A percentile compares a stretch with the other conserved stretches of the same genome.
Conservation (phyloP, 2,888 invertebrate species). For the Branchellion lobata region DNA sequence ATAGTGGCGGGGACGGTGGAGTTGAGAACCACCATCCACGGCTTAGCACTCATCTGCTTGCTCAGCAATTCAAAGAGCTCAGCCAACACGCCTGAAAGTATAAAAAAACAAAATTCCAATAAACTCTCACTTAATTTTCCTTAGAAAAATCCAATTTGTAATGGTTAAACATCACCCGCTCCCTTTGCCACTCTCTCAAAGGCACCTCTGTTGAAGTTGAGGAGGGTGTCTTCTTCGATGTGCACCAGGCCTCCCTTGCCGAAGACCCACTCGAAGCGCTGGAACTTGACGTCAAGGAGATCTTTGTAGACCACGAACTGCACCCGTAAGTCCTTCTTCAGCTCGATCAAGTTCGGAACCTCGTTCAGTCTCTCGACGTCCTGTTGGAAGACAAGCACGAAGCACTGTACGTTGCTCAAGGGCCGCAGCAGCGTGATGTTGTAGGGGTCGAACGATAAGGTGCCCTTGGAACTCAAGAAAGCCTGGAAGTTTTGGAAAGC, state of each 20-base stretch:
- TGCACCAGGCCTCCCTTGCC: slow-evolving; percentile 47
- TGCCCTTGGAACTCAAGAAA: slow-evolving; percentile 48
- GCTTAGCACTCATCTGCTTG: neutral
- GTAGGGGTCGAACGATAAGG: slow-evolving; percentile 49
- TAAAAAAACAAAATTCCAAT: no score
- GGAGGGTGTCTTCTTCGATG: slow-evolving; percentile 47
- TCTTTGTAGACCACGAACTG: slow-evolving; percentile 47
- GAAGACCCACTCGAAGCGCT: slow-evolving; percentile 44
- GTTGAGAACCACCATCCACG: neutral
- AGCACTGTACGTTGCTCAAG: slow-evolving; percentile 38
- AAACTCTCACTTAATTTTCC: no score
- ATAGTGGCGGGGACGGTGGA: neutral
- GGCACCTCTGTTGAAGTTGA: slow-evolving; percentile 45
- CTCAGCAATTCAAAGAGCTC: neutral
- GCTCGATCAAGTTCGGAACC: slow-evolving; percentile 49
- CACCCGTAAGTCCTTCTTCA: slow-evolving; percentile 49
- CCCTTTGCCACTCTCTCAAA: no score
- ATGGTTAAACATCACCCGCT: no score
- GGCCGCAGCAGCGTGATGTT: slow-evolving; percentile 43
- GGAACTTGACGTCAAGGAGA: slow-evolving; percentile 49
- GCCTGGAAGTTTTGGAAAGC: slow-evolving; percentile 44
- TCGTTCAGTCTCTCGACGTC: slow-evolving; percentile 44
- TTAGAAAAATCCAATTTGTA: no score
- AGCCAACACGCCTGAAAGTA: neutral
- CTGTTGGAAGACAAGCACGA: slow-evolving; percentile 47